A percentile compares a stretch with the other conserved stretches of the same genome.
These are phyloP conservation scores for Papilio aristodemus DNA, from an alignment of 1,140 invertebrate genomes.

Conservation along the genomic window DNA sequence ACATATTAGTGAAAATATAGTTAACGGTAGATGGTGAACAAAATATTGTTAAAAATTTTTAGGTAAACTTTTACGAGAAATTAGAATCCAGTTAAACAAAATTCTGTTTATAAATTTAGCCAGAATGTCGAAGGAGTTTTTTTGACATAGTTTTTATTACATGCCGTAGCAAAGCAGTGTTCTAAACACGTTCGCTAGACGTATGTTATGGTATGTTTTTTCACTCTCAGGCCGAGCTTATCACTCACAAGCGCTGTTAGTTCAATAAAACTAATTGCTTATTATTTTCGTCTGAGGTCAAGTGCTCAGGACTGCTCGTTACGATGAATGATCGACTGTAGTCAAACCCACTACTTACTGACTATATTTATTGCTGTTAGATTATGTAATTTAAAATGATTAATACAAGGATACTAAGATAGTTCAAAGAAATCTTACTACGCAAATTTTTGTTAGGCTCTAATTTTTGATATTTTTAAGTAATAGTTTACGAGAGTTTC, in stretches of 20 bases:
- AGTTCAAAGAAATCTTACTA: not conserved
- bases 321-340: slow-evolving; percentile 1
- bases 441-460: not conserved
- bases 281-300: slow-evolving; percentile 14
- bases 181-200: not conserved
- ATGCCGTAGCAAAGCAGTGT: not conserved
- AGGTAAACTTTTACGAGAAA: no score
- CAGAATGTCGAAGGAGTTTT: not conserved
- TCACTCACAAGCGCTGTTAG: slow-evolving; percentile 1
- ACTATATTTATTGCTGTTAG: not conserved
- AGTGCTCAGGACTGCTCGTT: not conserved
- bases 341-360: not conserved
- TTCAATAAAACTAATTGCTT: slow-evolving; percentile 19
- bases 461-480: not conserved
- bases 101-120: not conserved
- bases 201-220: not conserved
- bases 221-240: not conserved
- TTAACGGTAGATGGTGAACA: no score
- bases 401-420: not conserved
- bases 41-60: no score
- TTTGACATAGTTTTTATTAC: not conserved
- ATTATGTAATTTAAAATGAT: not conserved
- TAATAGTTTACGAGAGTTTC: no score
- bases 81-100: not conserved
- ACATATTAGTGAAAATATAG: no score